Evolutionary conservation across 2,113 vertebrate genomes (phyloP).

Genomic region (Melanotaenia duboulayi): DNA sequence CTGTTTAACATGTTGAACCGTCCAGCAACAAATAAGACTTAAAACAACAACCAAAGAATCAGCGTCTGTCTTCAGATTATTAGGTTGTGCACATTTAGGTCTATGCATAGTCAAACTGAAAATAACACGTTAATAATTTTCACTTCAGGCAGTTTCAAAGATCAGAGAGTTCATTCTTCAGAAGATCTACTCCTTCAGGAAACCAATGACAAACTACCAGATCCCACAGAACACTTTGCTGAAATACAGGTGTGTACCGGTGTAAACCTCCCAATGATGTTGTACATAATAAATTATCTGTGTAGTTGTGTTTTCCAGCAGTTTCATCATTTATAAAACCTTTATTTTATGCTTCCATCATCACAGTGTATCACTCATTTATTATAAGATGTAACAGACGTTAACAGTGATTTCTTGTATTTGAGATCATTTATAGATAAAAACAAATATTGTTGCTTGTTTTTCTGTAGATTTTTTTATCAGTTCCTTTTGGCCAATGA

Average conservation of each 20-base stretch:
- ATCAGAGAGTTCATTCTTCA: slow-evolving; percentile 94
- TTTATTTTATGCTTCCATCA: neutral
- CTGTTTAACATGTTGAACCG: too few relatives aligned
- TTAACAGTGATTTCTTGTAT: neutral
- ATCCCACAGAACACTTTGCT: slow-evolving; percentile 93
- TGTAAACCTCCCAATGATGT: too few relatives aligned
- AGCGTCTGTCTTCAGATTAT: neutral
- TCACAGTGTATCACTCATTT: too few relatives aligned
- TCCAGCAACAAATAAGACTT: too few relatives aligned
- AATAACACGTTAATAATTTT: too few relatives aligned
- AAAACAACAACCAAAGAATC: neutral
- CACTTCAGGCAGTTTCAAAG: slow-evolving; percentile 88
- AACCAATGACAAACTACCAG: slow-evolving; percentile 97
- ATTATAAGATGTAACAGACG: neutral
- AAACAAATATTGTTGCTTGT: neutral
- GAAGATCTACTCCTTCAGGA: slow-evolving; percentile 95
- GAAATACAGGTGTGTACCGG: slow-evolving; percentile 85
- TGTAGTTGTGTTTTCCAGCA: too few relatives aligned
- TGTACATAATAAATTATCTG: too few relatives aligned
- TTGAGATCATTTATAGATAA: neutral
- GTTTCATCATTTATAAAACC: neutral
- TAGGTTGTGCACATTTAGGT: neutral
- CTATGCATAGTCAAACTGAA: neutral
- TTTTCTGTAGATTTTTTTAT: slow-evolving; percentile 88
- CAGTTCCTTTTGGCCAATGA: slow-evolving; percentile 94